Conservation (phyloP, 2,797 vertebrate genomes). For the Oreortyx pictus region DNA sequence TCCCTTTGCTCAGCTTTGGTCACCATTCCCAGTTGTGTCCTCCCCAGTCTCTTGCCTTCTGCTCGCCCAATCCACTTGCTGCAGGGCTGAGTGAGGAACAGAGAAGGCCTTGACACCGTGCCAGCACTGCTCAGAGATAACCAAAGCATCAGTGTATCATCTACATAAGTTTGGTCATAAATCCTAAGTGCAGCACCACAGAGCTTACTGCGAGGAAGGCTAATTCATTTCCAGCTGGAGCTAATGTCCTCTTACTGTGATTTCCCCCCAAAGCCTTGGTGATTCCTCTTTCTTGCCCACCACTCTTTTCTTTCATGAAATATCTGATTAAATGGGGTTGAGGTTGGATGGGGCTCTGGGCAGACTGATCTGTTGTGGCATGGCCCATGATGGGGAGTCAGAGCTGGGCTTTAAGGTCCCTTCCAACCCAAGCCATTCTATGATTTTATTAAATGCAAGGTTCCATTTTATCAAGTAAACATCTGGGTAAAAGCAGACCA, state of each 20-base stretch:
- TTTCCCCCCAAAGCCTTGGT: not conserved
- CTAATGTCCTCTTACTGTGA: not conserved
- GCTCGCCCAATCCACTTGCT: fast-evolving
- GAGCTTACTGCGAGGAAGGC: not conserved
- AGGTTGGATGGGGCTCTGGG: no score
- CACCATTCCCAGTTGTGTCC: not conserved
- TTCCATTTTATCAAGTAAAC: not conserved
- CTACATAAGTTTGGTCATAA: not conserved
- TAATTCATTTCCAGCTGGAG: not conserved
- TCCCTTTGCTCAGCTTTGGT: not conserved
- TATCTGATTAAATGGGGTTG: no score
- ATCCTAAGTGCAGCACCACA: not conserved
- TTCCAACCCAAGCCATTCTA: no score
- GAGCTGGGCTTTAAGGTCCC: no score
- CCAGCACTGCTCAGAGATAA: not conserved
- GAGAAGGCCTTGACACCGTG: not conserved
- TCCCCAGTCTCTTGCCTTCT: not conserved
- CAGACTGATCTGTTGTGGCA: no score
- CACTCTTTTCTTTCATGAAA: not conserved
- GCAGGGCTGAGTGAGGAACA: not conserved
- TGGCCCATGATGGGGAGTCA: no score
- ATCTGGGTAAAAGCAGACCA: not conserved
- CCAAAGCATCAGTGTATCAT: not conserved
- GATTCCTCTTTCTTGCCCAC: not conserved
- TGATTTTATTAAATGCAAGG: not conserved